Evolutionary conservation across 1,140 invertebrate genomes (phyloP), one percentile per base, ranked within the genome.

Genomic region (Drosophila lacteicornis): DNA sequence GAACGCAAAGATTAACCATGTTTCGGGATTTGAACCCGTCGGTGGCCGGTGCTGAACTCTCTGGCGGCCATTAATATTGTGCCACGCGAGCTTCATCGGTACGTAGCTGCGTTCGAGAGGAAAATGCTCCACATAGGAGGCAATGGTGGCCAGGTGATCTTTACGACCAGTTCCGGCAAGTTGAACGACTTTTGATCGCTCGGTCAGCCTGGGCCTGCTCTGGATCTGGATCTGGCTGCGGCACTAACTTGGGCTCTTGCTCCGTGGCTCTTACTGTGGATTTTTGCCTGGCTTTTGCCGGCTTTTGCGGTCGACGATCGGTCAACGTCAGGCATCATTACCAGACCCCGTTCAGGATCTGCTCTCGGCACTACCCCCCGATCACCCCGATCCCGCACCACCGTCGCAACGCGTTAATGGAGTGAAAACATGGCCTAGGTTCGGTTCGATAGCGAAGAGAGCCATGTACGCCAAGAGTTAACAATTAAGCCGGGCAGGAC

Each of bases 141-240:
- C 46, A 38, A 63, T 67, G 59, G 65, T 69, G 76, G 77, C 84
- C 77, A 87, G 80, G 83, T 87, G 84, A 88, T 88, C 84, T 88
- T 90, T 88, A 90, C 84, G 85, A 88, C 84, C 84, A 88, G 84
- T 88, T 88, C 84, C 84, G 84, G 84, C 84, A 88, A 90, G 85
- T 90, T 88, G 85, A 88, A 88, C 85, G 85, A 88, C 85, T 88
- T 90, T 88, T 88, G 85, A 88, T 90, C 85, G 85, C 67, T 88
- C 85, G 83, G 75, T 67, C 74, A 65, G 46, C 40, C 68, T 38
- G 46, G 45, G 45, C 61, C 43, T 33, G 33, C 42, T 27, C 22
- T 40, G 38, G 63, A 57, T 62, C 67, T 70, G 33, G 78, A 70
- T 56, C 63, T 70, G 62, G 71, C 38, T 58, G 46, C 50, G 66